phyloP scores from a whole-genome alignment of 2,797 vertebrate species.

The Odontamblyopus lacepedii region DNA sequence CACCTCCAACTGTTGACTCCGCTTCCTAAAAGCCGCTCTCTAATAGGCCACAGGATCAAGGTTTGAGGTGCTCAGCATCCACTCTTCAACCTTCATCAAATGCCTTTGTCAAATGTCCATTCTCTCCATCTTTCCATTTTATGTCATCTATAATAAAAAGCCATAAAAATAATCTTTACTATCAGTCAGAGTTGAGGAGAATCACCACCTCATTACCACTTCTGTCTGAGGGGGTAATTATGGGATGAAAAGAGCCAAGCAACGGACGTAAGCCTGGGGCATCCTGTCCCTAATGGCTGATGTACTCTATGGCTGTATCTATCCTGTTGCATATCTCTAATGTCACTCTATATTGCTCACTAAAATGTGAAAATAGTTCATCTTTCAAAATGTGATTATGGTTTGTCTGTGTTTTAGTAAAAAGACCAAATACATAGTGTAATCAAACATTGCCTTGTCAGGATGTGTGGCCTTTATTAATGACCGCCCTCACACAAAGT shows the following conservation, averaged over 20 bases:
- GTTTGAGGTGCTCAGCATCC: constrained; percentile 46
- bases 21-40: constrained; percentile 21
- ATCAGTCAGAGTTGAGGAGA: constrained; percentile 49
- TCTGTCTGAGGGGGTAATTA: constrained; percentile 61
- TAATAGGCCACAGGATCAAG: constrained; percentile 38
- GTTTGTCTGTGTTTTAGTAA: constrained; percentile 25
- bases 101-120: constrained; percentile 39
- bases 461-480: constrained; percentile 58
- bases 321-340: constrained; percentile 32
- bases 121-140: constrained; percentile 46
- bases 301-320: constrained; percentile 44
- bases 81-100: constrained; percentile 61
- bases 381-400: constrained; percentile 21
- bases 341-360: constrained; percentile 20
- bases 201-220: constrained; percentile 66
- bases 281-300: constrained; percentile 43
- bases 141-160: constrained; percentile 51
- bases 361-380: constrained; percentile 2
- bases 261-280: constrained; percentile 49
- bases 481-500: constrained; percentile 61
- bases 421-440: constrained; percentile 23
- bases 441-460: constrained; percentile 26
- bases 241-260: constrained; percentile 49
- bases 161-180: constrained; percentile 66
- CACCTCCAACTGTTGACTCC: constrained; percentile 19